These are phyloP conservation scores for Tuta absoluta DNA, from an alignment of 2,888 invertebrate species.

Conservation along the genomic window DNA sequence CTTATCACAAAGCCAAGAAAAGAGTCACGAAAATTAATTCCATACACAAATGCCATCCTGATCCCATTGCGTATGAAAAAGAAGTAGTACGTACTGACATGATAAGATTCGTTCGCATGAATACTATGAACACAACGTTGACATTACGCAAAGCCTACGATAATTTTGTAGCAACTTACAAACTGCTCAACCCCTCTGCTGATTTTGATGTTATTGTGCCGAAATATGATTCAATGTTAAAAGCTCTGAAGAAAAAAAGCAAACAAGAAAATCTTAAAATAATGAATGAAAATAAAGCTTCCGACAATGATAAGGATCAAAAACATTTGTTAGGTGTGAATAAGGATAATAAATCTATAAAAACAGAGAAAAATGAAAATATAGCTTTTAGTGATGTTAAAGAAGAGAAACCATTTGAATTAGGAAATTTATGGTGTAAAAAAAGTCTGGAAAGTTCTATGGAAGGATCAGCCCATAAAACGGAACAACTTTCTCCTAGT, in stretches of 20 bases:
- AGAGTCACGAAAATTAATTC: neutral
- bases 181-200: neutral
- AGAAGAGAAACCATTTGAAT: too few relatives aligned
- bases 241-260: neutral
- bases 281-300: too few relatives aligned
- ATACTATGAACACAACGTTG: neutral
- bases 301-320: too few relatives aligned
- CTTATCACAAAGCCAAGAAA: neutral
- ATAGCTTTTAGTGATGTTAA: too few relatives aligned
- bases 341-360: too few relatives aligned
- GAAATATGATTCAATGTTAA: neutral
- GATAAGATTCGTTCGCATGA: neutral
- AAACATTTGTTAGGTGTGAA: too few relatives aligned
- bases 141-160: neutral
- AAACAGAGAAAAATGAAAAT: too few relatives aligned
- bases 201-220: neutral
- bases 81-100: neutral
- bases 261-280: too few relatives aligned
- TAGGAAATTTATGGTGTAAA: too few relatives aligned
- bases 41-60: neutral
- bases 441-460: too few relatives aligned
- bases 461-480: too few relatives aligned
- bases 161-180: slow-evolving; percentile 7
- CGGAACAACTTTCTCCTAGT: too few relatives aligned
- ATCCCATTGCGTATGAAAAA: slow-evolving; percentile 10